phyloP scores from a whole-genome alignment of 2,113 vertebrate genomes.

The Alligator mississippiensis region DNA sequence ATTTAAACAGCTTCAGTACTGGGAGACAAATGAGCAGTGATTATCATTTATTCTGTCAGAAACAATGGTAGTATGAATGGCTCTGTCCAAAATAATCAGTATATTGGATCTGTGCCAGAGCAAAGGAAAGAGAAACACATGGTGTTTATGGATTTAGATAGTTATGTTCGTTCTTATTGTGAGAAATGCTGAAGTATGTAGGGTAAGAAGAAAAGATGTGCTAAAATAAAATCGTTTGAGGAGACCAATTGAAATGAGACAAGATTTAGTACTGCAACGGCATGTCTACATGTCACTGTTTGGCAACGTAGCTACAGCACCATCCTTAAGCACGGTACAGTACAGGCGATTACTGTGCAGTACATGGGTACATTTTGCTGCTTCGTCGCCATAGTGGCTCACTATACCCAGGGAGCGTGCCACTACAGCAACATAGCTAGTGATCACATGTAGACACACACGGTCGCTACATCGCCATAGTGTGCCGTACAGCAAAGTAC shows the following conservation, averaged over 20 bases:
- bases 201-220: neutral
- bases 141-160: neutral
- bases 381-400: no score
- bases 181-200: neutral
- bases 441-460: no score
- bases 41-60: conserved; percentile 54
- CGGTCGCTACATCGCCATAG: no score
- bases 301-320: no score
- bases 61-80: conserved; percentile 26
- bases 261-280: neutral
- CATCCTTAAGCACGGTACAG: neutral
- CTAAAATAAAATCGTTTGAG: neutral
- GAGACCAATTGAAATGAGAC: neutral
- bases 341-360: no score
- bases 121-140: conserved; percentile 16
- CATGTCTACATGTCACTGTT: no score
- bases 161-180: neutral
- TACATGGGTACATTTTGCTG: no score
- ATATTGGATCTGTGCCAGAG: conserved; percentile 33
- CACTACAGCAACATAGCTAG: no score
- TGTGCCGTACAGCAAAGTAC: no score
- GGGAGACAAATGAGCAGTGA: conserved; percentile 44
- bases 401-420: no score
- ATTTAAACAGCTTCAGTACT: conserved; percentile 39
- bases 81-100: conserved; percentile 52